A percentile compares a stretch with the other conserved stretches of the same genome.
Conservation (phyloP, 2,113 vertebrate genomes). For the Corythoichthys haematopterus region DNA sequence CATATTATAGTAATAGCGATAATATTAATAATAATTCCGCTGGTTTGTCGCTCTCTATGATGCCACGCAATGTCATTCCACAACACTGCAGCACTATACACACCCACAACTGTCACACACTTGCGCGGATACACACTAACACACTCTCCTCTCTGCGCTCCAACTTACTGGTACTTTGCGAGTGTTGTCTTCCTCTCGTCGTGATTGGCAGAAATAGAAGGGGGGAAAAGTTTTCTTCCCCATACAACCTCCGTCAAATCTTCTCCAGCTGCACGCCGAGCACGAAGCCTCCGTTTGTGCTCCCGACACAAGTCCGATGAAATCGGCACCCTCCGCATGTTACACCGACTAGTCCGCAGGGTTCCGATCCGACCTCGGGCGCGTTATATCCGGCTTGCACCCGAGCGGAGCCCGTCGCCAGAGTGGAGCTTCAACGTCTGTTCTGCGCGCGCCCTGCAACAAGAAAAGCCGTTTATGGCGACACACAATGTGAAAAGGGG, state of each 20-base stretch:
- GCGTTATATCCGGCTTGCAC: slow-evolving; percentile 30
- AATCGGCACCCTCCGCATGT: slow-evolving; percentile 1
- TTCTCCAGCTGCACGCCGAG: slow-evolving; percentile 4
- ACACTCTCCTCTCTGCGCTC: slow-evolving; percentile 49
- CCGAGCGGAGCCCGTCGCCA: background rate
- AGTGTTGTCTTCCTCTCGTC: slow-evolving; percentile 72
- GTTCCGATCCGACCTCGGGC: background rate
- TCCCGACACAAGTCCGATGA: slow-evolving; percentile 18
- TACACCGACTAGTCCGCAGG: slow-evolving; percentile 37
- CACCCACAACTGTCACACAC: background rate
- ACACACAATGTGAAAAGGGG: slow-evolving; percentile 92
- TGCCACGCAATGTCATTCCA: slow-evolving; percentile 60
- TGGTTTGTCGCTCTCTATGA: slow-evolving; percentile 31
- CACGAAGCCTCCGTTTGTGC: slow-evolving; percentile 17
- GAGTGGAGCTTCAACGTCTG: slow-evolving; percentile 72
- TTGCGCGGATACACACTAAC: slow-evolving; percentile 9
- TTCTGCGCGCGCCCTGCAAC: slow-evolving; percentile 87
- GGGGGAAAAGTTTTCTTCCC: slow-evolving; percentile 50
- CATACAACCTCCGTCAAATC: slow-evolving; percentile 34
- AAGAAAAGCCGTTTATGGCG: slow-evolving; percentile 98
- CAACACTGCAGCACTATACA: slow-evolving; percentile 29
- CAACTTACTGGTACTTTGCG: slow-evolving; percentile 85
- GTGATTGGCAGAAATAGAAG: slow-evolving; percentile 80
- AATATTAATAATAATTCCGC: background rate
- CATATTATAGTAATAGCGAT: background rate